phyloP scores from a whole-genome alignment of 2,113 vertebrate species.

The Hyla sarda region DNA sequence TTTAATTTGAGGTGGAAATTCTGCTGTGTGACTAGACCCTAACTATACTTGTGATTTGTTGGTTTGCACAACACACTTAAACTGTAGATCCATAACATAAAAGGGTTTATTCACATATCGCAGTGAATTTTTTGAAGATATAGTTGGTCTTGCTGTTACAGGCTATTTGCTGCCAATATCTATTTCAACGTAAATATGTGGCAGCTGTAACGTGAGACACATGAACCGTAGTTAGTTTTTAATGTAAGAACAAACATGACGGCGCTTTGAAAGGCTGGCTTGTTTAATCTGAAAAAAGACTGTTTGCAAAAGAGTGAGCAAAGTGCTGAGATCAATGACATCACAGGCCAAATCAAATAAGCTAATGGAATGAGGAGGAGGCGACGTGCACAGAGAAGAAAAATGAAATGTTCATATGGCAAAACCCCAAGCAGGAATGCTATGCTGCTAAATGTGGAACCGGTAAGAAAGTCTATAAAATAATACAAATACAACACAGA shows the following conservation, averaged over 20 bases:
- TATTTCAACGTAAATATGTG: neutral
- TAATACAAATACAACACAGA: too few relatives aligned
- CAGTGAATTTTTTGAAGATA: too few relatives aligned
- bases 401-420: neutral
- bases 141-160: too few relatives aligned
- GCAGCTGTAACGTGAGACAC: constrained; percentile 51
- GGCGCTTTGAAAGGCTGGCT: constrained; percentile 52
- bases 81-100: too few relatives aligned
- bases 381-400: neutral
- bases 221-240: constrained; percentile 51
- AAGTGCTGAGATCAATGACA: constrained; percentile 56
- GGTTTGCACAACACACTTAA: too few relatives aligned
- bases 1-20: too few relatives aligned
- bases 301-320: constrained; percentile 57
- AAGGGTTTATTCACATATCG: too few relatives aligned
- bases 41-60: too few relatives aligned
- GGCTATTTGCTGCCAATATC: neutral
- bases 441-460: neutral
- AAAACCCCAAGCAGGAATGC: constrained; percentile 22
- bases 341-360: constrained; percentile 59
- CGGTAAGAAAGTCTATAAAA: too few relatives aligned
- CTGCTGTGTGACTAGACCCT: too few relatives aligned
- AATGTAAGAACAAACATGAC: constrained; percentile 58
- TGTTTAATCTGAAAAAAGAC: constrained; percentile 54
- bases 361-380: constrained; percentile 47